These are phyloP conservation scores for Linnaemya tessellans DNA, from an alignment of 2,888 invertebrate species.

Conservation along the genomic window DNA sequence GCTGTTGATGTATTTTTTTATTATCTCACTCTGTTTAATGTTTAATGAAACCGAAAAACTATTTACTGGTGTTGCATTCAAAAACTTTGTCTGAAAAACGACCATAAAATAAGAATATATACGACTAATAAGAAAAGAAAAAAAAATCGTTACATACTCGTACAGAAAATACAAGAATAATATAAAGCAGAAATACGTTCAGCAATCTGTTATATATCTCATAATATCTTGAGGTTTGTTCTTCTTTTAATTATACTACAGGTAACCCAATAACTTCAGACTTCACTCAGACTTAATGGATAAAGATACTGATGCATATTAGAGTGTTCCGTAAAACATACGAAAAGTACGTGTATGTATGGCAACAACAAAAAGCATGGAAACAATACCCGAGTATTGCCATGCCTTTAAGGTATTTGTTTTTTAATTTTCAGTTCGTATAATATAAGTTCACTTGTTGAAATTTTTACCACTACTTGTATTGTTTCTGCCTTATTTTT, in stretches of 20 bases:
- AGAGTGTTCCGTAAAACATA: conserved; percentile 2
- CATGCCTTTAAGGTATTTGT: conserved; percentile 55
- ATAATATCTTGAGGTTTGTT: conserved; percentile 70
- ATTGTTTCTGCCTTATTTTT: conserved; percentile 33
- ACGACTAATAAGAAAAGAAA: not conserved
- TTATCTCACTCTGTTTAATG: conserved; percentile 25
- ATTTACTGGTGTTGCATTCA: conserved; percentile 54
- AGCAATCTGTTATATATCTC: conserved; percentile 62
- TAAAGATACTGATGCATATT: conserved; percentile 30
- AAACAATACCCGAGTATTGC: conserved; percentile 38
- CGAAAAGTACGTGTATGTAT: not conserved
- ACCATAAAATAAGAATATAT: conserved; percentile 34
- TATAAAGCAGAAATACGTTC: conserved; percentile 34
- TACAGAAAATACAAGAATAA: not conserved
- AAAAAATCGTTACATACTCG: not conserved
- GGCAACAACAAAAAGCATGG: no score
- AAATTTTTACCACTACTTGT: conserved; percentile 46
- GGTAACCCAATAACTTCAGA: conserved; percentile 56
- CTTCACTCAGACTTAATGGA: conserved; percentile 48
- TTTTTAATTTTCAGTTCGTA: conserved; percentile 32
- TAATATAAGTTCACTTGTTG: conserved; percentile 65
- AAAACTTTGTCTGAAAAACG: conserved; percentile 27
- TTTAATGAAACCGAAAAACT: conserved; percentile 69
- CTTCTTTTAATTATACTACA: conserved; percentile 69
- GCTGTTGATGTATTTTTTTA: not conserved